Conservation (phyloP, 2,797 vertebrate genomes). For the Macropodus opercularis region DNA sequence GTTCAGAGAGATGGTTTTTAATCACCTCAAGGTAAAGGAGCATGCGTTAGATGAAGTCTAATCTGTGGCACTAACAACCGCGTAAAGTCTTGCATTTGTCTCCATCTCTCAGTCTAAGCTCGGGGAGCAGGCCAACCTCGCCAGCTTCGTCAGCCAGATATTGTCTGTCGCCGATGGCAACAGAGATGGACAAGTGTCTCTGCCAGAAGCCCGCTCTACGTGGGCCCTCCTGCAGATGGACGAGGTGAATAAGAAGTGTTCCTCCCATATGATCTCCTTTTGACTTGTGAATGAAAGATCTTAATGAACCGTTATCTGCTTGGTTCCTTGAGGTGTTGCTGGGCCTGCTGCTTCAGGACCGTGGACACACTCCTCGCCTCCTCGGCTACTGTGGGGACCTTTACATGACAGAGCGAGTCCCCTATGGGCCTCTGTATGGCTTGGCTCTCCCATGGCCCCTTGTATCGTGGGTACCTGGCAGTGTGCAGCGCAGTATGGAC, state of each 20-base stretch:
- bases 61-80: not conserved
- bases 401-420: constrained; percentile 93
- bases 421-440: constrained; percentile 94
- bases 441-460: constrained; percentile 92
- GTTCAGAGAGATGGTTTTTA: constrained; percentile 97
- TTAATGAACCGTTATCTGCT: not conserved
- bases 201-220: constrained; percentile 94
- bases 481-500: constrained; percentile 91
- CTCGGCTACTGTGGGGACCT: constrained; percentile 97
- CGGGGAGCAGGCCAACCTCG: constrained; percentile 94
- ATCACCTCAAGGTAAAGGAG: constrained; percentile 90
- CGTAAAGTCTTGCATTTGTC: not conserved
- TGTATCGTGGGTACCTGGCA: constrained; percentile 90
- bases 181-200: constrained; percentile 94
- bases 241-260: constrained; percentile 71
- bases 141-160: constrained; percentile 89
- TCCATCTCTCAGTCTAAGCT: constrained; percentile 87
- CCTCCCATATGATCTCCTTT: not conserved
- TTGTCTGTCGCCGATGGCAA: constrained; percentile 93
- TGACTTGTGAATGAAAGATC: not conserved
- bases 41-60: not conserved
- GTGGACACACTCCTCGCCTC: constrained; percentile 94
- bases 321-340: constrained; percentile 83
- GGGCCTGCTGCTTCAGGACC: constrained; percentile 93
- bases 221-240: constrained; percentile 98